These are phyloP conservation scores for Syngnathoides biaculeatus DNA, from an alignment of 2,113 vertebrate genomes.

Conservation along the genomic window DNA sequence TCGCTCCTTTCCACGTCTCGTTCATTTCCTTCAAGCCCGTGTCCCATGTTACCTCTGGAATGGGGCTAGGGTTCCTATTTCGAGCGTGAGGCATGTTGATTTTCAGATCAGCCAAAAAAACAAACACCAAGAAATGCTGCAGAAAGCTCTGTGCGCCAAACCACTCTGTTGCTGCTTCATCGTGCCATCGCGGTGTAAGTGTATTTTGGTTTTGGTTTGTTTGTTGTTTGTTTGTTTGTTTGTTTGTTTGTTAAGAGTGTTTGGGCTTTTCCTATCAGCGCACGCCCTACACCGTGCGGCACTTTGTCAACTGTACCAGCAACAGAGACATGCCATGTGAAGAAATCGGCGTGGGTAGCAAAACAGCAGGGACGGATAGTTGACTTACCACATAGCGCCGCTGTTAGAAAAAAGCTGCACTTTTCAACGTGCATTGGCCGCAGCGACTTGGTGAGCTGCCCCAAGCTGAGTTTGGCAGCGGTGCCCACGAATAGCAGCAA, in stretches of 20 bases:
- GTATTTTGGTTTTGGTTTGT: too few relatives aligned
- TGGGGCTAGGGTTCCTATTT: conserved; percentile 77
- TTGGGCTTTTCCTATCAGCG: conserved; percentile 26
- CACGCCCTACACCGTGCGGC: conserved; percentile 36
- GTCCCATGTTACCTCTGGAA: conserved; percentile 81
- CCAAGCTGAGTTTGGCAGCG: conserved; percentile 69
- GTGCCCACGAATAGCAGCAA: conserved; percentile 70
- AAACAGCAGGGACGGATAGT: conserved; percentile 45
- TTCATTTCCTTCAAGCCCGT: conserved; percentile 84
- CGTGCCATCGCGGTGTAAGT: conserved; percentile 30
- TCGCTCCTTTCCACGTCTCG: conserved; percentile 88
- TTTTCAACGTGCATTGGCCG: conserved; percentile 65
- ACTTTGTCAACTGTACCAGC: conserved; percentile 61
- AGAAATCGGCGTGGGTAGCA: conserved; percentile 39
- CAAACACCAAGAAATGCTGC: conserved; percentile 46
- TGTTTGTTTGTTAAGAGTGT: not conserved
- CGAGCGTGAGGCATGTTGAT: conserved; percentile 79
- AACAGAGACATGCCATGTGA: conserved; percentile 67
- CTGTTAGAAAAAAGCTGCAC: conserved; percentile 47
- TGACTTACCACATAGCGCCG: conserved; percentile 70
- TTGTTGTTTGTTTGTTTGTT: not conserved
- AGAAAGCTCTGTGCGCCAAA: conserved; percentile 56
- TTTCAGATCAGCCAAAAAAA: conserved; percentile 60
- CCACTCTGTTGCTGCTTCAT: conserved; percentile 60
- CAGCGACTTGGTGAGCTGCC: conserved; percentile 63